phyloP scores from a whole-genome alignment of 2,888 invertebrate species.

The Habrosyne pyritoides region DNA sequence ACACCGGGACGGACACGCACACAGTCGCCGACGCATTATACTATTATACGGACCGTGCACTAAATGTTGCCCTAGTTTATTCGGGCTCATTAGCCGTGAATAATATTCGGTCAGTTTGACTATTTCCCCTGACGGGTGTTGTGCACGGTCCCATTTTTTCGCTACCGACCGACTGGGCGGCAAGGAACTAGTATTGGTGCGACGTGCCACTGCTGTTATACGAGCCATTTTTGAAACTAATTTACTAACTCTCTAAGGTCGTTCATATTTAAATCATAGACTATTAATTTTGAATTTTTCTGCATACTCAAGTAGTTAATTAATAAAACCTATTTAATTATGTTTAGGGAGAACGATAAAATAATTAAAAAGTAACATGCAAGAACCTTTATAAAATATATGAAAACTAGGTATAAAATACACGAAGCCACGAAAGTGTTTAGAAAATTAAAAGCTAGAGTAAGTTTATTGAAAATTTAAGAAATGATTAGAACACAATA shows the following conservation, averaged over 20 bases:
- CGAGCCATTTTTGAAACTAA: not conserved
- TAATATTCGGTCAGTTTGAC: not conserved
- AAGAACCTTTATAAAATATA: not conserved
- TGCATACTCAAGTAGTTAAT: not conserved
- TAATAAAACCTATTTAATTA: no score
- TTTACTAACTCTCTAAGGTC: not conserved
- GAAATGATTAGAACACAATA: no score
- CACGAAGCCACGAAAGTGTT: not conserved
- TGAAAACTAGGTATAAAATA: not conserved
- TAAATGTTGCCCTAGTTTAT: not conserved
- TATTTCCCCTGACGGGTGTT: not conserved
- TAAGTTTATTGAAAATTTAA: no score
- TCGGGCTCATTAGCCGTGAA: no score
- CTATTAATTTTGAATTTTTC: not conserved
- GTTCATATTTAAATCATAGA: not conserved
- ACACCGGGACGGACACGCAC: constrained; percentile 8
- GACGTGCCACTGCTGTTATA: not conserved
- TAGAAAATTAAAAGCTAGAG: not conserved
- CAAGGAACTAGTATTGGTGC: not conserved
- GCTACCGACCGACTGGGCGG: not conserved
- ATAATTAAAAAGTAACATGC: not conserved
- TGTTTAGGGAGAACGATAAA: no score
- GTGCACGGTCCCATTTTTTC: not conserved
- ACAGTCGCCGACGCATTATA: not conserved
- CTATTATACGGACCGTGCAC: not conserved